phyloP scores from a whole-genome alignment of 2,888 invertebrate species.

The Hirtodrosophila confusa region DNA sequence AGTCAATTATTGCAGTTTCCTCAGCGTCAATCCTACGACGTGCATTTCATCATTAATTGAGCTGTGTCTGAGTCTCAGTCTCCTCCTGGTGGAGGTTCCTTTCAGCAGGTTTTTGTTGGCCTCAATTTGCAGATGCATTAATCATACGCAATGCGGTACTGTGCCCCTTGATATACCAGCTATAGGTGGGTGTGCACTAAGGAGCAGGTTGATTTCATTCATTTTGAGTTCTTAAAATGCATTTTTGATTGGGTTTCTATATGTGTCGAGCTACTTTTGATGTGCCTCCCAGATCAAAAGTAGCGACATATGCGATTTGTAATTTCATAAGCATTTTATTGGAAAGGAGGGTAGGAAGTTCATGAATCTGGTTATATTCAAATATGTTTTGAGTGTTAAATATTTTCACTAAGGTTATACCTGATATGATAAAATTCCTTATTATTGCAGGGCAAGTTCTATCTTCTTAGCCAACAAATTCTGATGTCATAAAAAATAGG shows the following conservation, averaged over 20 bases:
- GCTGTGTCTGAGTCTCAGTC: slow-evolving; percentile 23
- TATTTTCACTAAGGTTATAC: no score
- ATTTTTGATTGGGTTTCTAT: slow-evolving; percentile 10
- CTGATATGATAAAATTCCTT: no score
- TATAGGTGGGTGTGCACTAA: background rate
- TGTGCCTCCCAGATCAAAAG: no score
- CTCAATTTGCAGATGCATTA: slow-evolving; percentile 52
- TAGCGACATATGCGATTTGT: no score
- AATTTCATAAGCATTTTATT: no score
- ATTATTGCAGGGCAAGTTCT: background rate
- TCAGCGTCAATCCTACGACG: slow-evolving; percentile 27
- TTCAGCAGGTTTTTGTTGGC: slow-evolving; percentile 17
- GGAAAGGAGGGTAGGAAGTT: no score
- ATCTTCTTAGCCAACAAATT: background rate
- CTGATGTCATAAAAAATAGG: slow-evolving; percentile 31
- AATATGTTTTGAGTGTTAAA: no score
- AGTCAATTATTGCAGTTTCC: slow-evolving; percentile 58
- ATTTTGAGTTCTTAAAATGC: slow-evolving; percentile 12
- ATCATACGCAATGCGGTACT: slow-evolving; percentile 58
- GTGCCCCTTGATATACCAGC: background rate
- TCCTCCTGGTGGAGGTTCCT: slow-evolving; percentile 22
- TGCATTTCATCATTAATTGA: slow-evolving; percentile 60
- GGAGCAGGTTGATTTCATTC: background rate
- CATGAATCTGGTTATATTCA: no score
- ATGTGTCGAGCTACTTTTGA: slow-evolving; percentile 1